These are phyloP conservation scores for Colossoma macropomum DNA, from an alignment of 2,113 vertebrate genomes.

Conservation along the genomic window DNA sequence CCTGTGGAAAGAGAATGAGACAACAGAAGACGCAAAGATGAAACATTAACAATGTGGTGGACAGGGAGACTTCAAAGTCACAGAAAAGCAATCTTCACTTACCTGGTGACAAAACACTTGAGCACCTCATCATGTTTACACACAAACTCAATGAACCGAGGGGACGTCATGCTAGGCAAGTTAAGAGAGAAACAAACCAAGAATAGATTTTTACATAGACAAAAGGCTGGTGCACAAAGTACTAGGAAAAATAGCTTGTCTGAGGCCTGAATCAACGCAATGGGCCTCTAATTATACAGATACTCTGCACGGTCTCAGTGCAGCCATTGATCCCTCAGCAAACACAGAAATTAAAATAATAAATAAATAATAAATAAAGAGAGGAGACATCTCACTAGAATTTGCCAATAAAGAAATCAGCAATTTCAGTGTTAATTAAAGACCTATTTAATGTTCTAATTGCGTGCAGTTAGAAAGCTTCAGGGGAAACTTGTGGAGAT, in stretches of 20 bases:
- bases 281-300: slow-evolving; percentile 31
- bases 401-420: slow-evolving; percentile 38
- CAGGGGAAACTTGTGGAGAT: slow-evolving; percentile 12
- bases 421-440: slow-evolving; percentile 54
- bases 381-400: slow-evolving; percentile 40
- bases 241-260: background rate
- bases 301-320: background rate
- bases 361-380: background rate
- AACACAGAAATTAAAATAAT: slow-evolving; percentile 22
- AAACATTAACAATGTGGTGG: background rate
- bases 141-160: slow-evolving; percentile 97
- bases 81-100: slow-evolving; percentile 55
- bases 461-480: slow-evolving; percentile 56
- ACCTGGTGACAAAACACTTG: slow-evolving; percentile 98
- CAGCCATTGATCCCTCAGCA: slow-evolving; percentile 30
- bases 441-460: slow-evolving; percentile 59
- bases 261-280: background rate
- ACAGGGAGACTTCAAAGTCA: background rate
- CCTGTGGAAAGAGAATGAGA: slow-evolving; percentile 73
- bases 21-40: background rate
- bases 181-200: slow-evolving; percentile 17
- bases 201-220: background rate
- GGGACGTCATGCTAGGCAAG: slow-evolving; percentile 91
- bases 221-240: background rate
- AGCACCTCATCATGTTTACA: slow-evolving; percentile 97